These are phyloP conservation scores for Molossus molossus DNA, from an alignment of 2,797 vertebrate genomes.

Conservation along the genomic window DNA sequence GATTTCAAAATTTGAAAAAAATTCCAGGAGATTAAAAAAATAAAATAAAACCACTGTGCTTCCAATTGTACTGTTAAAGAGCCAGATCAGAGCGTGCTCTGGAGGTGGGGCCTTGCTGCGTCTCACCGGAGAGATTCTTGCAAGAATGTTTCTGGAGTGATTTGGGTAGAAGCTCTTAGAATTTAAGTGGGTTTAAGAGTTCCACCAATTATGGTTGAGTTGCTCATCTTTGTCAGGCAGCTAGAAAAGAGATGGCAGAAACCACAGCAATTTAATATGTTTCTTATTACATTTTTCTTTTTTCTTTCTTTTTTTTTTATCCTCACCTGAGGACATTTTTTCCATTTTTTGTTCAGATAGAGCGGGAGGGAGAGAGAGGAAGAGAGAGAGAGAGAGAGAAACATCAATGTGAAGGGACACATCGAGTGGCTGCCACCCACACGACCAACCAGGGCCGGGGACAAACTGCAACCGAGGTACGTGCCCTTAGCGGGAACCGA, in stretches of 20 bases:
- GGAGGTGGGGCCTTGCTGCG: neutral
- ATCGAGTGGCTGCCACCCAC: too few species aligned
- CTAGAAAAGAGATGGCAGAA: constrained; percentile 6
- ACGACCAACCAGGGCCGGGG: too few species aligned
- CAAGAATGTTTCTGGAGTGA: constrained; percentile 25
- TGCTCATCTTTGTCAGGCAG: constrained; percentile 20
- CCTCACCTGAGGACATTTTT: neutral
- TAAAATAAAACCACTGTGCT: neutral
- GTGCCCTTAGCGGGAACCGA: neutral
- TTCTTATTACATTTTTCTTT: constrained; percentile 54
- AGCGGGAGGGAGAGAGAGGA: neutral
- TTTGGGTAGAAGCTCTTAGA: constrained; percentile 14
- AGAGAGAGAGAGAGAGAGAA: neutral
- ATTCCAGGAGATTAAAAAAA: neutral
- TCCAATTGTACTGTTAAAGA: neutral
- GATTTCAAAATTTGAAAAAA: constrained; percentile 56
- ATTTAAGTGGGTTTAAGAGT: constrained; percentile 47
- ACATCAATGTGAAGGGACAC: neutral
- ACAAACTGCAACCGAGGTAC: too few species aligned
- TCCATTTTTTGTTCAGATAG: neutral
- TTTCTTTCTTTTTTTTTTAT: neutral
- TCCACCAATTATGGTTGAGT: neutral
- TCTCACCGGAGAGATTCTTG: neutral
- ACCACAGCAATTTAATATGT: neutral
- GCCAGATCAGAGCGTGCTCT: neutral